A percentile compares a stretch with the other conserved stretches of the same genome.
These are phyloP conservation scores for Iguana delicatissima DNA, from an alignment of 2,797 vertebrate species.

Conservation along the genomic window DNA sequence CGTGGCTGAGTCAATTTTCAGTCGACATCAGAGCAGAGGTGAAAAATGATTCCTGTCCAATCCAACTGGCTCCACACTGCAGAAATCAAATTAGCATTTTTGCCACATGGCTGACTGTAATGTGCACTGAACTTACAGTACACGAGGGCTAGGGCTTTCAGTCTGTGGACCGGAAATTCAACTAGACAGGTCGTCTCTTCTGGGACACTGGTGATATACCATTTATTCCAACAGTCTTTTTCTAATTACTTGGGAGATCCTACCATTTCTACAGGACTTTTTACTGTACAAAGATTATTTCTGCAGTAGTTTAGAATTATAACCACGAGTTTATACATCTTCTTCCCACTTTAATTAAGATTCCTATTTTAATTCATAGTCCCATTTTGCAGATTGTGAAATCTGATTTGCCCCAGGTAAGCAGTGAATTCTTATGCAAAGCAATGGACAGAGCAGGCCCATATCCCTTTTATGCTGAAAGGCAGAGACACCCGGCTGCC, in stretches of 20 bases:
- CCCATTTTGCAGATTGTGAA: not conserved
- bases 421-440: slow-evolving; percentile 1
- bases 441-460: not conserved
- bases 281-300: not conserved
- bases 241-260: slow-evolving; percentile 51
- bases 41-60: slow-evolving; percentile 14
- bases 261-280: not conserved
- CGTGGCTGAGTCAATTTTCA: not conserved
- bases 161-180: not conserved
- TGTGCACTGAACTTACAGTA: slow-evolving; percentile 38
- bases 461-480: too few species aligned
- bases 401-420: not conserved
- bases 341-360: not conserved
- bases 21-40: too few species aligned
- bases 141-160: not conserved
- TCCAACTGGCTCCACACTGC: not conserved
- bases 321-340: not conserved
- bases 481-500: not conserved
- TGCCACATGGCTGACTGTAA: slow-evolving; percentile 26
- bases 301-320: too few species aligned
- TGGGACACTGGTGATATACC: slow-evolving; percentile 25
- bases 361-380: not conserved
- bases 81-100: slow-evolving; percentile 17
- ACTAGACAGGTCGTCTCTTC: slow-evolving; percentile 34
- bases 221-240: slow-evolving; percentile 27